phyloP scores from a whole-genome alignment of 2,113 vertebrate genomes.

The Pluvianellus socialis region DNA sequence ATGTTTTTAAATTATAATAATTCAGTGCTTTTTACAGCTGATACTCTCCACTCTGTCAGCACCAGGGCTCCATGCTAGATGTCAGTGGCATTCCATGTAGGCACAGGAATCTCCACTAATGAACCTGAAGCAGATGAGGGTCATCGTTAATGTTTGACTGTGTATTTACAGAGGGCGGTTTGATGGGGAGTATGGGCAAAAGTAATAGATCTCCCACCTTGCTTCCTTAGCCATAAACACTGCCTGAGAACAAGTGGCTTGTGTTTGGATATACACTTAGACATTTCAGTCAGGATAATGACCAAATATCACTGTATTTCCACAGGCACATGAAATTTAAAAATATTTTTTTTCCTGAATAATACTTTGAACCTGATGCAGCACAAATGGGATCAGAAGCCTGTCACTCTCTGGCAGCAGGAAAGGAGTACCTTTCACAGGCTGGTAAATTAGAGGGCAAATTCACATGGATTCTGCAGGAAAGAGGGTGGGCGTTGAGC shows the following conservation, averaged over 20 bases:
- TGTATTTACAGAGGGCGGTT: conserved; percentile 36
- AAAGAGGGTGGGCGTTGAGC: not conserved
- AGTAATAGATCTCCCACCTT: conserved; percentile 48
- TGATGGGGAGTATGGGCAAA: not conserved
- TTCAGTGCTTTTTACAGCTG: conserved; percentile 19
- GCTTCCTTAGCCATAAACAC: conserved; percentile 29
- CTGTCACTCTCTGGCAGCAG: not conserved
- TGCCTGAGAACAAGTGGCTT: conserved; percentile 32
- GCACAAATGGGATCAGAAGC: not conserved
- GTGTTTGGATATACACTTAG: not conserved
- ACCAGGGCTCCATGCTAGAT: not conserved
- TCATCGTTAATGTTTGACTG: conserved; percentile 48
- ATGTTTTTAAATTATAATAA: not conserved
- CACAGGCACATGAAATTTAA: not conserved
- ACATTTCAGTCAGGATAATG: not conserved
- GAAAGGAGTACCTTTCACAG: not conserved
- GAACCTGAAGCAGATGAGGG: conserved; percentile 33
- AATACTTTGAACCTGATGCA: not conserved
- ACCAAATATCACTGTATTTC: not conserved
- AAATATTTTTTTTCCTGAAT: not conserved
- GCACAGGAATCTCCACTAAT: not conserved
- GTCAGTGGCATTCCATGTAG: conserved; percentile 19
- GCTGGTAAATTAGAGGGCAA: not conserved
- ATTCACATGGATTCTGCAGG: not conserved
- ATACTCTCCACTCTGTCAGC: not conserved